Percentiles rank a stretch among this genome's conserved stretches.
Evolutionary conservation across 1,140 invertebrate genomes (phyloP).

Genomic region (Phymastichus coffea): DNA sequence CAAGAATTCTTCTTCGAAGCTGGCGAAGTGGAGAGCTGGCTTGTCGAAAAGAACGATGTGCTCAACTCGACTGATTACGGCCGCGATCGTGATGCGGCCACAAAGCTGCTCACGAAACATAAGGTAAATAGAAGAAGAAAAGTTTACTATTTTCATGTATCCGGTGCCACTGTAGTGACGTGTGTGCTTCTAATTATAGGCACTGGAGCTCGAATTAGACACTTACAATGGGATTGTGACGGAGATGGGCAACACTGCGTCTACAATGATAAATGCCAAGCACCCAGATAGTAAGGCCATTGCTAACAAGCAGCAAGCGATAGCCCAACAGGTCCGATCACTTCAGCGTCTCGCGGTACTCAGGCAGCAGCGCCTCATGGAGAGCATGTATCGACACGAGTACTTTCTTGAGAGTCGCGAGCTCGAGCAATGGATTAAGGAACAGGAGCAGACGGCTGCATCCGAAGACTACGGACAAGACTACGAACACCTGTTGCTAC

Average conservation of each 20-base stretch:
- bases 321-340: constrained; percentile 77
- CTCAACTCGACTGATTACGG: constrained; percentile 82
- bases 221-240: constrained; percentile 89
- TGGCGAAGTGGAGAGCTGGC: constrained; percentile 90
- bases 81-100: constrained; percentile 83
- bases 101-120: constrained; percentile 88
- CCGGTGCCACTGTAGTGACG: too few relatives aligned
- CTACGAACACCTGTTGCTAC: constrained; percentile 88
- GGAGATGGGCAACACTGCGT: constrained; percentile 87
- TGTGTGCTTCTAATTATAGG: too few relatives aligned
- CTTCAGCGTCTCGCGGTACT: constrained; percentile 78
- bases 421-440: constrained; percentile 91
- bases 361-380: constrained; percentile 82
- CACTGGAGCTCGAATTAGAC: constrained; percentile 88
- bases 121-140: constrained; percentile 62
- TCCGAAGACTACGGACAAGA: constrained; percentile 97
- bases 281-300: constrained; percentile 82
- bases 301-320: constrained; percentile 72
- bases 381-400: constrained; percentile 89
- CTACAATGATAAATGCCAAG: constrained; percentile 72
- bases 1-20: constrained; percentile 91
- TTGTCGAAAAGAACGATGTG: constrained; percentile 82
- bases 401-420: constrained; percentile 90
- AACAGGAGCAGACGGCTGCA: constrained; percentile 85
- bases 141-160: background rate